Evolutionary conservation across 2,113 vertebrate genomes (phyloP).

Genomic region (Falco punctatus): DNA sequence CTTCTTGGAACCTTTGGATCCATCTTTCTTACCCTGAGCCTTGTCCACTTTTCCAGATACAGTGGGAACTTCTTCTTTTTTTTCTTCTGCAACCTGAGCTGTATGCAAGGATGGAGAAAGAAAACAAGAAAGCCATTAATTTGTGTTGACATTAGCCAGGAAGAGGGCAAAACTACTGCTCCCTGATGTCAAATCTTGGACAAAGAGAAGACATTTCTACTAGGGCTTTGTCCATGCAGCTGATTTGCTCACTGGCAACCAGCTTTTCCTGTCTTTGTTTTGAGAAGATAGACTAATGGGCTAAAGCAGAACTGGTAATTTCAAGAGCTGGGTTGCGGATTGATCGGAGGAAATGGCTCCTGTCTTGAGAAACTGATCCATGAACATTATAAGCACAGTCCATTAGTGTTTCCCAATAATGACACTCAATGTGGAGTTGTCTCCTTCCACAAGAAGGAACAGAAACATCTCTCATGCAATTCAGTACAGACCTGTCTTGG

Average conservation of each 20-base stretch:
- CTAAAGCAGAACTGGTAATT: background rate
- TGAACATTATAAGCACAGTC: background rate
- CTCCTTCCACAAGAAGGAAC: background rate
- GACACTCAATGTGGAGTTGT: background rate
- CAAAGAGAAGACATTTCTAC: background rate
- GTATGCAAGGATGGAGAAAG: background rate
- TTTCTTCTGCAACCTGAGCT: background rate
- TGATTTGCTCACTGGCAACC: background rate
- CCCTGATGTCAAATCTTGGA: background rate
- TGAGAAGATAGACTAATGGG: background rate
- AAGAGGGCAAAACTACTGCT: background rate
- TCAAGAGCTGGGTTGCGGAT: background rate
- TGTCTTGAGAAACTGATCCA: background rate
- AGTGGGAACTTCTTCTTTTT: conserved; percentile 53
- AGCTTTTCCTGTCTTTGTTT: background rate
- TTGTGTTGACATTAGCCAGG: no score
- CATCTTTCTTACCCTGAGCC: conserved; percentile 29
- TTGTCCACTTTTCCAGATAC: conserved; percentile 43
- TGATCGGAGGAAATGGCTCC: background rate
- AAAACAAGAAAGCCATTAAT: background rate
- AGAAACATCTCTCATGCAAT: background rate
- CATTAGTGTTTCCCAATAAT: background rate
- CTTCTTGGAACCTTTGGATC: background rate
- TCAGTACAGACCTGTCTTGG: background rate
- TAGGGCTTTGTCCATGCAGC: fast-evolving